Evolutionary conservation across 2,888 invertebrate species (phyloP).

Genomic region (Atrina japonica): DNA sequence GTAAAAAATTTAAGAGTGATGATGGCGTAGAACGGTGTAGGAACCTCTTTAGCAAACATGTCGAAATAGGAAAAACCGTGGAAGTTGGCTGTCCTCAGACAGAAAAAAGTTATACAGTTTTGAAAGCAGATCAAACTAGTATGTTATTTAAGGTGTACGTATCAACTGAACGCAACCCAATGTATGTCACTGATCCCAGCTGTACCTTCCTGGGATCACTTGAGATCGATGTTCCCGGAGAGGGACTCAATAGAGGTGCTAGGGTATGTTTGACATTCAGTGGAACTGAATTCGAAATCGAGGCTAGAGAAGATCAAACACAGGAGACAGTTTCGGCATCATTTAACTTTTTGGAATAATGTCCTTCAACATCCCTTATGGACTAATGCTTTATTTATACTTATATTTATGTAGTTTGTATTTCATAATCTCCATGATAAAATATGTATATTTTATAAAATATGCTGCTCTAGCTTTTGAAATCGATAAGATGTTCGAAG

Average conservation of each 20-base stretch:
- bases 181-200: constrained; percentile 16
- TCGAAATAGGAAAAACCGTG: constrained; percentile 21
- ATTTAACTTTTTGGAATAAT: constrained; percentile 14
- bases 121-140: background rate
- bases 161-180: constrained; percentile 9
- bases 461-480: no score
- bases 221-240: constrained; percentile 15
- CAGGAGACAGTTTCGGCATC: background rate
- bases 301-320: constrained; percentile 2
- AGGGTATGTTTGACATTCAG: constrained; percentile 17
- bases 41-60: constrained; percentile 29
- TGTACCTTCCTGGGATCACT: constrained; percentile 17
- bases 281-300: constrained; percentile 17
- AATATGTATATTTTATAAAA: no score
- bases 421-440: no score
- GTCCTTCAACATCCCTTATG: no score
- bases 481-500: no score
- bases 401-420: no score
- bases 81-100: constrained; percentile 10
- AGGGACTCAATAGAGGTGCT: background rate
- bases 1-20: constrained; percentile 7
- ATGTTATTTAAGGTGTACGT: background rate
- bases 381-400: no score
- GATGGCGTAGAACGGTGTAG: background rate
- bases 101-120: background rate